phyloP scores from a whole-genome alignment of 2,113 vertebrate genomes.

The Aplodontia rufa region DNA sequence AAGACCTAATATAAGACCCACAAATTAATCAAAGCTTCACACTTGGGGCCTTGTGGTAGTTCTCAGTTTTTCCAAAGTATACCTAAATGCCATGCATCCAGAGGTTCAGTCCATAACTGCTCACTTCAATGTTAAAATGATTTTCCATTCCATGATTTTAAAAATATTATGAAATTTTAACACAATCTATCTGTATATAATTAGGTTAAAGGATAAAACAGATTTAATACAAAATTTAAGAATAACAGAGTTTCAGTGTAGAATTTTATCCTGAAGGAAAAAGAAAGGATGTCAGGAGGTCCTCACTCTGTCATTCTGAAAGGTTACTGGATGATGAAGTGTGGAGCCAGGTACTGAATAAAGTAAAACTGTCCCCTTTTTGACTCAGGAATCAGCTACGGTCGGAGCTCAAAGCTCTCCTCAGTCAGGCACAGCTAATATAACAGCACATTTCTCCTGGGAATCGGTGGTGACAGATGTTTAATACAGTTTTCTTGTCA shows the following conservation, averaged over 20 bases:
- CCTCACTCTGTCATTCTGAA: not conserved
- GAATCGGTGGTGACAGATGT: not conserved
- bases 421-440: not conserved
- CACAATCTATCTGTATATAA: not conserved
- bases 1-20: not conserved
- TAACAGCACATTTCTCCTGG: not conserved
- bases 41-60: not conserved
- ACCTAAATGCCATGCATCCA: not conserved
- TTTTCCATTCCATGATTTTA: not conserved
- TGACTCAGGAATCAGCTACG: not conserved
- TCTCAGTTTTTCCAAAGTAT: not conserved
- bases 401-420: not conserved
- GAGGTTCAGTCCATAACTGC: not conserved
- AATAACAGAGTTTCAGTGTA: not conserved
- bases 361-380: not conserved
- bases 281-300: not conserved
- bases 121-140: not conserved
- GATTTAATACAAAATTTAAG: not conserved
- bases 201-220: not conserved
- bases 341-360: not conserved
- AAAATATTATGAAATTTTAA: constrained; percentile 6
- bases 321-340: not conserved
- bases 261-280: not conserved
- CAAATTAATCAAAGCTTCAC: not conserved
- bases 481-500: not conserved